Evolutionary conservation across 2,888 invertebrate genomes (phyloP).

Genomic region (Beris morrisii): DNA sequence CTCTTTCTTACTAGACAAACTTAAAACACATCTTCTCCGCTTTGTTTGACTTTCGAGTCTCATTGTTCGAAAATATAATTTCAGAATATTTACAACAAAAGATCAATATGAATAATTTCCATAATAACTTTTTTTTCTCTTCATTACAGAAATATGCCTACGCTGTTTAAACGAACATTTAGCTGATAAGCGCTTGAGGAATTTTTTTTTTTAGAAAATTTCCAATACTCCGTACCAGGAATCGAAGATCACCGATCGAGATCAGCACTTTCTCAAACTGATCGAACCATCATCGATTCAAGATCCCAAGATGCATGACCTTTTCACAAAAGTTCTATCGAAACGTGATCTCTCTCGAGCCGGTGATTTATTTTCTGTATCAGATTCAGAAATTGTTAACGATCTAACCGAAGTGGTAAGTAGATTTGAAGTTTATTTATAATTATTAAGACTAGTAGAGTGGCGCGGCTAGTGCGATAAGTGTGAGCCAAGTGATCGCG

Average conservation of each 20-base stretch:
- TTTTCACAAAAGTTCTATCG: slow-evolving; percentile 86
- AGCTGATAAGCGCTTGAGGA: slow-evolving; percentile 14
- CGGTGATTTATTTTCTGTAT: slow-evolving; percentile 86
- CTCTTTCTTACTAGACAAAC: too few species aligned
- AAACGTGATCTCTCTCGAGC: slow-evolving; percentile 88
- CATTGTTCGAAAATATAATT: too few species aligned
- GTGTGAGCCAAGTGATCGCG: too few species aligned
- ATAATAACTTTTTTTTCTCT: neutral
- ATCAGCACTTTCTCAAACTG: neutral
- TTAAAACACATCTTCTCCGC: too few species aligned
- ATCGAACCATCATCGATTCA: neutral
- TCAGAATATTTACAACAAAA: too few species aligned
- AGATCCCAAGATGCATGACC: slow-evolving; percentile 75
- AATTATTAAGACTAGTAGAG: slow-evolving; percentile 34
- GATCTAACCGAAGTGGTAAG: slow-evolving; percentile 83
- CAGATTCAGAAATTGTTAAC: slow-evolving; percentile 82
- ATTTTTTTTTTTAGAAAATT: neutral
- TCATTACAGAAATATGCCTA: slow-evolving; percentile 20
- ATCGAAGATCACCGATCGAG: neutral
- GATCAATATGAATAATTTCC: too few species aligned
- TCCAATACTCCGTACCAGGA: neutral
- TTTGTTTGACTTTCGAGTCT: too few species aligned
- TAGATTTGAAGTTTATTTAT: slow-evolving; percentile 30
- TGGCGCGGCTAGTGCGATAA: too few species aligned
- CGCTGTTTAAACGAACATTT: slow-evolving; percentile 3